Evolutionary conservation across 2,113 vertebrate genomes (phyloP).

Genomic region (Murina feae): DNA sequence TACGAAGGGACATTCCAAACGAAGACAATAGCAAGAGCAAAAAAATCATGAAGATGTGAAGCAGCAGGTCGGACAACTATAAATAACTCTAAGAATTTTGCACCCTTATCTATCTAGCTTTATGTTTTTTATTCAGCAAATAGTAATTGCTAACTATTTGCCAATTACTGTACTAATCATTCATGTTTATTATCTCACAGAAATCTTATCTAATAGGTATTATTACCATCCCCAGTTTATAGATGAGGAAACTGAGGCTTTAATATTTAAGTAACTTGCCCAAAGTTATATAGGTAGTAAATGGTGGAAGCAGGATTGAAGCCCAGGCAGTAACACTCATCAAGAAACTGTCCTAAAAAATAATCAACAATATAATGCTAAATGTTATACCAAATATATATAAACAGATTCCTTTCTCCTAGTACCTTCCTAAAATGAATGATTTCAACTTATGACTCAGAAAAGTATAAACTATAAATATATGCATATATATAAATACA

Average conservation of each 20-base stretch:
- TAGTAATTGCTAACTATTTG: not conserved
- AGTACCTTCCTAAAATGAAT: not conserved
- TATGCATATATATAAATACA: not conserved
- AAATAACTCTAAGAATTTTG: not conserved
- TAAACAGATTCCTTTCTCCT: not conserved
- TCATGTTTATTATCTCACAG: not conserved
- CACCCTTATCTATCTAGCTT: not conserved
- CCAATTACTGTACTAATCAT: not conserved
- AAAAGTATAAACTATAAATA: not conserved
- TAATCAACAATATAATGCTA: not conserved
- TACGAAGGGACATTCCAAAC: not conserved
- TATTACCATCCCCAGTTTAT: not conserved
- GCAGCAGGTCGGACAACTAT: not conserved
- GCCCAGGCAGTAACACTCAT: not conserved
- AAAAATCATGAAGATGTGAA: not conserved
- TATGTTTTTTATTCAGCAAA: not conserved
- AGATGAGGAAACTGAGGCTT: not conserved
- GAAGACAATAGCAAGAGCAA: not conserved
- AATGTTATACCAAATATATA: not conserved
- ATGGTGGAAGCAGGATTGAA: not conserved
- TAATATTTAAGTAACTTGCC: not conserved
- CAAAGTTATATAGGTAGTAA: not conserved
- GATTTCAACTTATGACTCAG: not conserved
- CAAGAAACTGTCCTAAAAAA: not conserved
- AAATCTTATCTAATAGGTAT: not conserved